Evolutionary conservation across 2,113 vertebrate genomes (phyloP).

Genomic region (Pipra filicauda): DNA sequence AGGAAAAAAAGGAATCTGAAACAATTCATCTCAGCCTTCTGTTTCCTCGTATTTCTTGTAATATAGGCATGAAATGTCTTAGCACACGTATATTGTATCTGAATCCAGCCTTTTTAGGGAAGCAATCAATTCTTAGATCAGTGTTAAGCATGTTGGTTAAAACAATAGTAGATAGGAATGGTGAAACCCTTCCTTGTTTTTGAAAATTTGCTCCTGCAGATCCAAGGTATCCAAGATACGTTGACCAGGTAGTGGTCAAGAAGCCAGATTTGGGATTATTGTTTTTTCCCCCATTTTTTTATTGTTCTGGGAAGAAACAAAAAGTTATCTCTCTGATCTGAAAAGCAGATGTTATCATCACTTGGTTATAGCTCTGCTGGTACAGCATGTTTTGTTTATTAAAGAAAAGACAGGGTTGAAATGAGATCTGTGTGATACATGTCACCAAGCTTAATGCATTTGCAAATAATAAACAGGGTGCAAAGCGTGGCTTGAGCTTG

Average conservation of each 20-base stretch:
- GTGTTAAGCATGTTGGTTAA: neutral
- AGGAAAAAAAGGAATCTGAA: neutral
- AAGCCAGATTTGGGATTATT: neutral
- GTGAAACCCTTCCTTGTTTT: neutral
- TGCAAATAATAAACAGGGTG: slow-evolving; percentile 52
- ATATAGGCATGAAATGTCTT: neutral
- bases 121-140: neutral
- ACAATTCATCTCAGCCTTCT: neutral
- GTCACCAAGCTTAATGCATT: slow-evolving; percentile 43
- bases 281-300: neutral
- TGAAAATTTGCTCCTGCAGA: neutral
- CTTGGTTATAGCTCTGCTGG: slow-evolving; percentile 60
- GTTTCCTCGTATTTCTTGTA: neutral
- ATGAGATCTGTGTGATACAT: slow-evolving; percentile 41
- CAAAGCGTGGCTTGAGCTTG: neutral
- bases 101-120: neutral
- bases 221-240: neutral
- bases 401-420: slow-evolving; percentile 60
- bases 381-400: slow-evolving; percentile 64
- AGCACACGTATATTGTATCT: neutral
- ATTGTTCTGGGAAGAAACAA: neutral
- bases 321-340: neutral
- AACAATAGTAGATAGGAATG: neutral
- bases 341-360: slow-evolving; percentile 64
- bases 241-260: neutral